These are phyloP conservation scores for Symphodus melops DNA, from an alignment of 2,113 vertebrate species.

Conservation along the genomic window DNA sequence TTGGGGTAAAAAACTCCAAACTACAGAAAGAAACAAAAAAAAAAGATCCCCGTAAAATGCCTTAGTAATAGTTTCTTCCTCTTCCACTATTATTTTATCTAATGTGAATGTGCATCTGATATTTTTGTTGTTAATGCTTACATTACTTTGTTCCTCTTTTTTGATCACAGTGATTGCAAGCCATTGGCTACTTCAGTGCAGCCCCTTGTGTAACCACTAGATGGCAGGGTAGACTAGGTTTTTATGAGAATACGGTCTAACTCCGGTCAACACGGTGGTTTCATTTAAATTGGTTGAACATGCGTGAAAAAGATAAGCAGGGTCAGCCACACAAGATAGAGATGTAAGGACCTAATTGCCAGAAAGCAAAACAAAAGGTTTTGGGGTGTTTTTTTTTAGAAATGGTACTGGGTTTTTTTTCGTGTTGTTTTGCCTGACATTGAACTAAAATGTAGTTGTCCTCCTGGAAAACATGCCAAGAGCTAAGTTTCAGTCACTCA, in stretches of 20 bases:
- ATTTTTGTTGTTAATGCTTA: not conserved
- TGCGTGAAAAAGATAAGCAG: not conserved
- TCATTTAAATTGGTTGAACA: not conserved
- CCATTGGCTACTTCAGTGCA: slow-evolving; percentile 4
- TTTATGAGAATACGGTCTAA: not conserved
- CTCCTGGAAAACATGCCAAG: not conserved
- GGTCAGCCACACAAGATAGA: not conserved
- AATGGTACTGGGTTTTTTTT: not conserved
- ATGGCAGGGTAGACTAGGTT: slow-evolving; percentile 38
- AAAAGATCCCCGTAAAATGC: too few relatives aligned
- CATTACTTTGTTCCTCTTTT: not conserved
- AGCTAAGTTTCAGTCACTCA: not conserved
- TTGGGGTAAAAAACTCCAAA: not conserved
- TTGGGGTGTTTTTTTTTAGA: too few relatives aligned
- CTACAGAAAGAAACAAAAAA: too few relatives aligned
- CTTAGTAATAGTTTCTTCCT: not conserved
- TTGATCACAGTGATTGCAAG: not conserved
- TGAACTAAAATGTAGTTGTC: not conserved
- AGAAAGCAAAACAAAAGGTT: not conserved
- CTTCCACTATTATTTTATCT: not conserved
- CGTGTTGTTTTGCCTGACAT: not conserved
- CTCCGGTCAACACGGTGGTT: not conserved
- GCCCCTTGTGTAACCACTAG: slow-evolving; percentile 48
- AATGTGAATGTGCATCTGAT: not conserved
- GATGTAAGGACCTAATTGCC: not conserved